Percentiles rank a stretch among this genome's conserved stretches.
Evolutionary conservation across 2,113 vertebrate species (phyloP).

Genomic region (Microtus ochrogaster): DNA sequence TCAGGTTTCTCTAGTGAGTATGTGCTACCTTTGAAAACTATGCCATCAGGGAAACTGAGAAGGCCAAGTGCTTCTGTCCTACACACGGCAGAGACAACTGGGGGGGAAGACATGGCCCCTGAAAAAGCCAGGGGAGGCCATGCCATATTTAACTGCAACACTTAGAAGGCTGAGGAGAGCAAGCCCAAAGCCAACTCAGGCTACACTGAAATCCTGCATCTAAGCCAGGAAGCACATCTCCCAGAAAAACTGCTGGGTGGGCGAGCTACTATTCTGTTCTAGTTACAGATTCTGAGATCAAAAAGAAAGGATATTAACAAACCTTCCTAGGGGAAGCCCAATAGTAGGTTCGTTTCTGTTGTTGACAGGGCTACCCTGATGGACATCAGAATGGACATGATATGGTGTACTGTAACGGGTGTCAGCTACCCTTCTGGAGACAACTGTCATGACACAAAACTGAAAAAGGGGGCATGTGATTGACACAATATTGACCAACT

Average conservation of each 20-base stretch:
- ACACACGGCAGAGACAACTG: not conserved
- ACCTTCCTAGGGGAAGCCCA: not conserved
- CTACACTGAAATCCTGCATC: not conserved
- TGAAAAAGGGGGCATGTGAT: not conserved
- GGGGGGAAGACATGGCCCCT: not conserved
- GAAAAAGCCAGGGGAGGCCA: not conserved
- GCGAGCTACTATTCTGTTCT: not conserved
- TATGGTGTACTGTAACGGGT: not conserved
- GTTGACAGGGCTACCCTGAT: not conserved
- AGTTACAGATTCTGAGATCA: not conserved
- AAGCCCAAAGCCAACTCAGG: not conserved
- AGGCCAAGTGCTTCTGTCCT: not conserved
- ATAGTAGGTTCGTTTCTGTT: not conserved
- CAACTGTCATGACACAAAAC: constrained; percentile 35
- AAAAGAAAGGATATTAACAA: not conserved
- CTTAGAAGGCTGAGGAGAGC: not conserved
- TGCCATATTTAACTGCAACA: not conserved
- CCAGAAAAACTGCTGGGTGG: constrained; percentile 25
- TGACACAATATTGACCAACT: constrained; percentile 37
- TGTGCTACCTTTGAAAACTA: not conserved
- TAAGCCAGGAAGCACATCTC: not conserved
- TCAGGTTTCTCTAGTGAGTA: not conserved
- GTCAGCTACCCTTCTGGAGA: not conserved
- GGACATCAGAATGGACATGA: not conserved
- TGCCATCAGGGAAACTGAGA: not conserved